These are phyloP conservation scores for Microcebus griseorufus DNA, from an alignment of 2,113 vertebrate species.

Conservation along the genomic window DNA sequence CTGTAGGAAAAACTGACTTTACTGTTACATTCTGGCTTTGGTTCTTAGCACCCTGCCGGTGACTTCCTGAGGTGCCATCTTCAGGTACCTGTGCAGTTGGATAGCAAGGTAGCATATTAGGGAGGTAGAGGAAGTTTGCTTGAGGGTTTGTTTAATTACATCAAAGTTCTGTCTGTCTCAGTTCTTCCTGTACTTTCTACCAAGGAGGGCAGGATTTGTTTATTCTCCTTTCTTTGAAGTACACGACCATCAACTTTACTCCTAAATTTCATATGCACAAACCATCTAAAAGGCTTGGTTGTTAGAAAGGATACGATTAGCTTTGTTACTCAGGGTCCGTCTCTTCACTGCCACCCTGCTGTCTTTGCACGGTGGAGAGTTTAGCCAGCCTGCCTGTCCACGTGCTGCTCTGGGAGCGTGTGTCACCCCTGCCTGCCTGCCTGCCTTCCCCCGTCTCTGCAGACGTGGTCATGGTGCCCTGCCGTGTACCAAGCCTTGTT, in stretches of 20 bases:
- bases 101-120: background rate
- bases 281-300: background rate
- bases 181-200: background rate
- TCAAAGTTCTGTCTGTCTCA: background rate
- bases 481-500: background rate
- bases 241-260: background rate
- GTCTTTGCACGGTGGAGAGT: background rate
- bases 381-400: background rate
- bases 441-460: background rate
- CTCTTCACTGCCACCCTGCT: background rate
- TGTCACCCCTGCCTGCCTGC: background rate
- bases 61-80: background rate
- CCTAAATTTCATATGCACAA: background rate
- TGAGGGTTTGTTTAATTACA: too few relatives aligned
- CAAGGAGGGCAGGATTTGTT: background rate
- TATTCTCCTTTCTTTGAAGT: background rate
- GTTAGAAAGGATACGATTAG: background rate
- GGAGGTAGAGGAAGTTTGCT: background rate
- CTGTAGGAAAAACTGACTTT: background rate
- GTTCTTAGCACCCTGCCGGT: background rate
- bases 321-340: background rate
- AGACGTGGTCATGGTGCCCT: background rate
- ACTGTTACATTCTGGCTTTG: background rate
- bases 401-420: too few relatives aligned
- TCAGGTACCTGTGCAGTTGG: background rate